Base-by-base conservation (phyloP, 2,888 invertebrate genomes). In the Cybosia mesomella region DNA sequence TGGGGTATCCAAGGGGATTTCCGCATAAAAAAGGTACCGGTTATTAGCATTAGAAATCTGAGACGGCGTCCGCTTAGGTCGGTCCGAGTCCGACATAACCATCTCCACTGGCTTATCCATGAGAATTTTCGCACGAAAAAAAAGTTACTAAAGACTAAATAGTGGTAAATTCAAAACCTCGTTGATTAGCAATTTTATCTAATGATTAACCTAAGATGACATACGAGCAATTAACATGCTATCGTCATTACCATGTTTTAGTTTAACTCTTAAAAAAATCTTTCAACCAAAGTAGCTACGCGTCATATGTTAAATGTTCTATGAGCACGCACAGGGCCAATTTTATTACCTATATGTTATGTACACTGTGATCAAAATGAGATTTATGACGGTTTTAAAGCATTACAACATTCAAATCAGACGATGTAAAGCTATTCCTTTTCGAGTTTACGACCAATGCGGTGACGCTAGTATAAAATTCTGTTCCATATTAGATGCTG, bases 351-450 rank as follows among this genome's bases (percentile, higher is more conserved):
- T 62, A 63, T 62, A 57, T 55, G 60, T 34, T 62, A 62, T n/a
- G 58, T 62, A 58, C 49, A 62, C 39, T 55, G 60, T 54, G 60
- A 60, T 63, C 67, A 58, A 63, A 67, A 67, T 11, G 49, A 34
- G 58, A 58, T 67, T 67, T 67, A 67, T 67, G 63, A 63, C 62
- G 67, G 67, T 67, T 58, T 67, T 49, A 49, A 34, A 22, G 24
- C 61, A 58, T 58, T 62, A 67, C 55, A 58, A 62, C 49, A 63
- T 67, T 67, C 55, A 36, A 53, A 63, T 49, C 36, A 58, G 57
- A 22, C 28, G 43, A 32, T 36, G 22, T 67, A 57, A 61, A 66
- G 39, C 58, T 34, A 62, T 67, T 67, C 58, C 55, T 49, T 62
- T 57, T 55, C 43, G 21, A 32, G 21, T 61, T 36, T 53, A 43